Conservation (phyloP, 2,113 vertebrate species). For the Pitta sordida region DNA sequence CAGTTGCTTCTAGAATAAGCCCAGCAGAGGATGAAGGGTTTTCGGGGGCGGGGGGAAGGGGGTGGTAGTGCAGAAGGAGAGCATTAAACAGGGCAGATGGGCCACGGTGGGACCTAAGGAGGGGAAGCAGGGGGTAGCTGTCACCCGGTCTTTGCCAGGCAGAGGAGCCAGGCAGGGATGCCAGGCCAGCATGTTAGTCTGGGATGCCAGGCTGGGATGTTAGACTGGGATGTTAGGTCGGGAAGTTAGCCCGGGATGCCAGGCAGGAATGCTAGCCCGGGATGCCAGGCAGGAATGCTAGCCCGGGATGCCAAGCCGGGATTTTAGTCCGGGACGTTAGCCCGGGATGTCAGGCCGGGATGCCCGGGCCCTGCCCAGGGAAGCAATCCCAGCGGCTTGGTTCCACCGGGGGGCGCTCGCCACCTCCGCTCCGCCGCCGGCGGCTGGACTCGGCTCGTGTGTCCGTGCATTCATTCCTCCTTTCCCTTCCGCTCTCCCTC, state of each 20-base stretch:
- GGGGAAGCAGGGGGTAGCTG: rapidly evolving
- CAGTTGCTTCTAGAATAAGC: neutral
- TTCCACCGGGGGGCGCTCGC: neutral
- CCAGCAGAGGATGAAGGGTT: neutral
- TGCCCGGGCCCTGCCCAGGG: neutral
- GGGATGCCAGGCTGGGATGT: too few relatives aligned
- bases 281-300: too few relatives aligned
- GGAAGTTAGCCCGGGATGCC: too few relatives aligned
- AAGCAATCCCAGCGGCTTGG: neutral
- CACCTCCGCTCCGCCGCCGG: too few relatives aligned
- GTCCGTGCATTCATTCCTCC: too few relatives aligned
- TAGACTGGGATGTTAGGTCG: too few relatives aligned
- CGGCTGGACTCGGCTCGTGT: too few relatives aligned
- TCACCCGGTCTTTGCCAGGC: neutral
- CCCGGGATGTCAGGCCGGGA: too few relatives aligned
- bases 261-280: too few relatives aligned
- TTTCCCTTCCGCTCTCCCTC: rapidly evolving
- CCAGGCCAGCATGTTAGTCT: too few relatives aligned
- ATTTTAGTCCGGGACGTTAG: too few relatives aligned
- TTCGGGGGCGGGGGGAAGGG: neutral
- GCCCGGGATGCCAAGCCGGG: too few relatives aligned
- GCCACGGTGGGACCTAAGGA: rapidly evolving
- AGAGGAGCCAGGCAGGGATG: neutral
- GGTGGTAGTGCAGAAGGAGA: rapidly evolving
- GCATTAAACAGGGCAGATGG: rapidly evolving